Percentiles rank a stretch among this genome's conserved stretches.
Conservation (phyloP, 2,888 invertebrate genomes). For the Mythimna lalbum region DNA sequence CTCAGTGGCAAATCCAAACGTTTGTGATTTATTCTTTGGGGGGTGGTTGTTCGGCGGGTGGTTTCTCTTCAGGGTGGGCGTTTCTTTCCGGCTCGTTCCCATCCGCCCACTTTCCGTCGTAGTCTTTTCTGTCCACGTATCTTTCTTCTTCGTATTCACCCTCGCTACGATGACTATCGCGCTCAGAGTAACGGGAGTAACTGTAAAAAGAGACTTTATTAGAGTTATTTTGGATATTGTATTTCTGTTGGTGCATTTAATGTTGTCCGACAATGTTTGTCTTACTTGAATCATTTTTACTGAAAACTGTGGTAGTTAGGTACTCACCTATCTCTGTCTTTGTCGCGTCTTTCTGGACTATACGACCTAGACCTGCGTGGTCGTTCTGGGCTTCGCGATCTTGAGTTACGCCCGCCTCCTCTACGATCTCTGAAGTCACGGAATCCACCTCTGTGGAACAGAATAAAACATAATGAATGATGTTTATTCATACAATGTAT, state of each 20-base stretch:
- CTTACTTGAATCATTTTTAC: not conserved
- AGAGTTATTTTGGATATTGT: not conserved
- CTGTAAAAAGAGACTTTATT: conserved; percentile 65
- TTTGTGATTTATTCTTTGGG: conserved; percentile 79
- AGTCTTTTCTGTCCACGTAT: conserved; percentile 92
- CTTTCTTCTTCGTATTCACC: conserved; percentile 89
- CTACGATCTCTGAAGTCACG: conserved; percentile 93
- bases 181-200: conserved; percentile 87
- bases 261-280: too few species aligned
- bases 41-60: conserved; percentile 78
- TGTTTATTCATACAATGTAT: too few species aligned
- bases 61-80: conserved; percentile 79
- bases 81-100: conserved; percentile 87
- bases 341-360: conserved; percentile 86
- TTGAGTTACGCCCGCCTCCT: conserved; percentile 90
- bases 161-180: conserved; percentile 88
- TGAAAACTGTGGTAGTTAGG: not conserved
- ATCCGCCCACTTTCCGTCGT: conserved; percentile 92
- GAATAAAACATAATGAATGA: too few species aligned
- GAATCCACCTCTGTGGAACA: conserved; percentile 84
- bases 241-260: not conserved
- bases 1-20: conserved; percentile 53
- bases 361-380: conserved; percentile 87
- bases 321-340: conserved; percentile 87
- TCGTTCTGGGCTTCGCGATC: conserved; percentile 91